Evolutionary conservation across 30 jellyfish, hydroid and myxozoan genomes (phyloP).

Genomic region (Turritopsis dohrnii): DNA sequence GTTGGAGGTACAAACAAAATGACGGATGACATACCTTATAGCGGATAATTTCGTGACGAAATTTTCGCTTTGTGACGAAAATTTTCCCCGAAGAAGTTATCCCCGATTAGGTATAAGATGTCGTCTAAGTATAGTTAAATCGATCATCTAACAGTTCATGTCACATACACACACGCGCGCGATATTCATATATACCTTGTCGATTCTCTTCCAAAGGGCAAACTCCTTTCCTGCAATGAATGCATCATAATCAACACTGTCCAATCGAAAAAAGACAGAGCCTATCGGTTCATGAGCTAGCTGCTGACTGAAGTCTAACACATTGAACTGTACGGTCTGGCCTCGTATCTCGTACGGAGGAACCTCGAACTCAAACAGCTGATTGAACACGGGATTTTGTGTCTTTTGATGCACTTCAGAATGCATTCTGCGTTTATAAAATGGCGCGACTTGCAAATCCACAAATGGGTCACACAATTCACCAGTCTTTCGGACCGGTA

Average conservation of each 20-base stretch:
- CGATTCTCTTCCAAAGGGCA: constrained; percentile 89
- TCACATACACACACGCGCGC: neutral
- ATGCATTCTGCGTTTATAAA: constrained; percentile 83
- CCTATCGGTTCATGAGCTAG: constrained; percentile 91
- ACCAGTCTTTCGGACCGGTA: constrained; percentile 89
- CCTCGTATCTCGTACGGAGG: constrained; percentile 96
- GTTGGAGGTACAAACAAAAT: too few relatives aligned
- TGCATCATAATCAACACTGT: constrained; percentile 77
- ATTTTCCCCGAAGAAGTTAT: too few relatives aligned
- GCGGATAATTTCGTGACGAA: too few relatives aligned
- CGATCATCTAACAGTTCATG: too few relatives aligned
- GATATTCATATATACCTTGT: constrained; percentile 48
- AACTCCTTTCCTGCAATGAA: constrained; percentile 90
- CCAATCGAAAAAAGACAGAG: constrained; percentile 53
- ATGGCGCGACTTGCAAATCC: constrained; percentile 80
- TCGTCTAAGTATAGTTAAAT: too few relatives aligned
- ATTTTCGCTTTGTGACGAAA: too few relatives aligned
- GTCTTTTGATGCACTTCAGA: constrained; percentile 99
- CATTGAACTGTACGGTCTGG: constrained; percentile 85
- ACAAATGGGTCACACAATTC: constrained; percentile 95
- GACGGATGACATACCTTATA: too few relatives aligned
- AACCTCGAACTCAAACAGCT: constrained; percentile 84
- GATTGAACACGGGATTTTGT: constrained; percentile 83
- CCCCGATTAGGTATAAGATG: too few relatives aligned
- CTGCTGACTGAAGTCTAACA: constrained; percentile 92